phyloP scores from a whole-genome alignment of 2,888 invertebrate species.

The Uropetala carovei region DNA sequence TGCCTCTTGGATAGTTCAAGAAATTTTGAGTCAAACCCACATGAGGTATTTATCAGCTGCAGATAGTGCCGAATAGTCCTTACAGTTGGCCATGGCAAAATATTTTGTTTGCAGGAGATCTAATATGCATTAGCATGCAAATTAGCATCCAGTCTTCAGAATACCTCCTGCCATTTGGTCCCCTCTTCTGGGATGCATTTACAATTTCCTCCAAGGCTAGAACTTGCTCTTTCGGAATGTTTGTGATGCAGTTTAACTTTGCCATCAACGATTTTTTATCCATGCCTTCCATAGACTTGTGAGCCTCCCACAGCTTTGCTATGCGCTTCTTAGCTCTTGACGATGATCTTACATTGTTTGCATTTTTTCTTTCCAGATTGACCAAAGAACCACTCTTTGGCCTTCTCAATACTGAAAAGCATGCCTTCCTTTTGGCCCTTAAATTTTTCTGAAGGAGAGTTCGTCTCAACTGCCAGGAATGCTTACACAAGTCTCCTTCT shows the following conservation, averaged over 20 bases:
- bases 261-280: not conserved
- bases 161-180: not conserved
- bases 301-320: not conserved
- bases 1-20: no score
- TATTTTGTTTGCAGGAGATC: not conserved
- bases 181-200: not conserved
- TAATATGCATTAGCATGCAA: not conserved
- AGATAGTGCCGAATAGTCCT: not conserved
- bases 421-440: not conserved
- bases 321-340: not conserved
- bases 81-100: not conserved
- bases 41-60: no score
- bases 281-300: not conserved
- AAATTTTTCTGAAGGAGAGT: no score
- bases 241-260: not conserved
- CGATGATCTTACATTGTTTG: not conserved
- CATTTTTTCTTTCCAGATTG: no score
- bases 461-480: not conserved
- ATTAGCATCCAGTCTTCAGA: no score
- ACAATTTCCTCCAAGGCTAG: not conserved
- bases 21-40: no score
- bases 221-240: slow-evolving; percentile 10
- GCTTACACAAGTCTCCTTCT: not conserved
- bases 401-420: not conserved
- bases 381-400: not conserved